A percentile compares a stretch with the other conserved stretches of the same genome.
phyloP scores from a whole-genome alignment of 1,140 invertebrate genomes.

The Penaeus indicus region DNA sequence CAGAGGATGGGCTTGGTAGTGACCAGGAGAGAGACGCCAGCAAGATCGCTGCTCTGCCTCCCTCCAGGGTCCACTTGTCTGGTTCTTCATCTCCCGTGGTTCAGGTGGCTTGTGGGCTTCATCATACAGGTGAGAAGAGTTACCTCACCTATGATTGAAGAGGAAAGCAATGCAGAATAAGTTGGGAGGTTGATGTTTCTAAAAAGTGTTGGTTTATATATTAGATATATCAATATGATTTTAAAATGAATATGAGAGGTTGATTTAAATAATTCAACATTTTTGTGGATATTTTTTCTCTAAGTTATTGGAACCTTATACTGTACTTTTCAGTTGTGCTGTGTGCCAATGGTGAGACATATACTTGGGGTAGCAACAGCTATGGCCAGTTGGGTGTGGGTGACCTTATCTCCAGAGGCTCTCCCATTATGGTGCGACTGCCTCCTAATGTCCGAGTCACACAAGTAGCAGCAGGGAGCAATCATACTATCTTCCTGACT shows the following conservation, averaged over 20 bases:
- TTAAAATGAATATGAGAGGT: not conserved
- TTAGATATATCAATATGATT: not conserved
- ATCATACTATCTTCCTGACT: slow-evolving; percentile 93
- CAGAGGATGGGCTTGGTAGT: slow-evolving; percentile 68
- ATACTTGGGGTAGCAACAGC: slow-evolving; percentile 89
- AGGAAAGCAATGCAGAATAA: not conserved
- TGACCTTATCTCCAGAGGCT: slow-evolving; percentile 82
- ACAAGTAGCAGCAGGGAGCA: slow-evolving; percentile 88
- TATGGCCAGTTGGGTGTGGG: slow-evolving; percentile 94
- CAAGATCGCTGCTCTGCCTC: slow-evolving; percentile 72
- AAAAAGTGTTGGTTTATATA: not conserved
- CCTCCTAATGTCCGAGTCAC: slow-evolving; percentile 62
- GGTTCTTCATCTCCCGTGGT: slow-evolving; percentile 69
- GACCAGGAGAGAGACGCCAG: slow-evolving; percentile 71
- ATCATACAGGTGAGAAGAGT: slow-evolving; percentile 71
- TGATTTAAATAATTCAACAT: not conserved
- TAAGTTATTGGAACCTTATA: slow-evolving; percentile 29
- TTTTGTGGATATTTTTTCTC: not conserved
- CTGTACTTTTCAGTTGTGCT: slow-evolving; percentile 71
- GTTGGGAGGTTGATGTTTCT: not conserved
- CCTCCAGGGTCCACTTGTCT: slow-evolving; percentile 69
- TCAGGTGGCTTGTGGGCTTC: slow-evolving; percentile 73
- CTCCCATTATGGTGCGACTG: slow-evolving; percentile 78
- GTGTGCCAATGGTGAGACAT: slow-evolving; percentile 81
- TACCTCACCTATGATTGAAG: not conserved